Evolutionary conservation across 2,113 vertebrate genomes (phyloP).

Genomic region (Alethe castanea): DNA sequence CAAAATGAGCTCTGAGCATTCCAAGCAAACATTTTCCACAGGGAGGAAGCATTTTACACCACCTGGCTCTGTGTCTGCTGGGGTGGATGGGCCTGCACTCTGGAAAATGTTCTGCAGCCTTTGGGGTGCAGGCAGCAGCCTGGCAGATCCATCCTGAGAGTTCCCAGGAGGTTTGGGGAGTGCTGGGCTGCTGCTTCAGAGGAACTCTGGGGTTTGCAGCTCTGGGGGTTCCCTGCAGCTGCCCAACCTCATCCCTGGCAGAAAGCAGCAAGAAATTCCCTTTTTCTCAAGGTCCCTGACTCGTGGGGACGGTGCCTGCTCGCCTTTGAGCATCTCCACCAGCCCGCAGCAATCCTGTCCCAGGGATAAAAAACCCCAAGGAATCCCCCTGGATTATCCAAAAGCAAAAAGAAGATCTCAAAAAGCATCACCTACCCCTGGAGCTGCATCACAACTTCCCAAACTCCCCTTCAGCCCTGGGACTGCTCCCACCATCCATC

Average conservation of each 20-base stretch:
- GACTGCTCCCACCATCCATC: background rate
- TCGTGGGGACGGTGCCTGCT: accelerated
- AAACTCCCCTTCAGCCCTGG: background rate
- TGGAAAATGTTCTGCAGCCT: accelerated
- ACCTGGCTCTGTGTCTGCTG: accelerated
- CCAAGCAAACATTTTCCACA: background rate
- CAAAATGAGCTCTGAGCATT: background rate
- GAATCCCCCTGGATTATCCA: too few relatives aligned
- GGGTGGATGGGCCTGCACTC: background rate
- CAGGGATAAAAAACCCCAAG: accelerated
- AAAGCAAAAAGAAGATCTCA: background rate
- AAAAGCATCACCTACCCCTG: background rate
- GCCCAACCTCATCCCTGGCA: background rate
- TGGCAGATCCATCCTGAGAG: accelerated
- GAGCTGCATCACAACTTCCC: background rate
- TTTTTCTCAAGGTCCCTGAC: accelerated
- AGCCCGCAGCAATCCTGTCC: background rate
- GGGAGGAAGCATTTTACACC: background rate
- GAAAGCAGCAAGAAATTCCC: background rate
- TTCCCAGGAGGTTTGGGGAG: background rate
- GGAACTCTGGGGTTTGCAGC: background rate
- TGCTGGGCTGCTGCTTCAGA: accelerated
- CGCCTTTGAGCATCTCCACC: accelerated
- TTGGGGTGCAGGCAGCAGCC: background rate
- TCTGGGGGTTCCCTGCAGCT: background rate